Conservation (phyloP, 2,113 vertebrate genomes). For the Galbula dea region DNA sequence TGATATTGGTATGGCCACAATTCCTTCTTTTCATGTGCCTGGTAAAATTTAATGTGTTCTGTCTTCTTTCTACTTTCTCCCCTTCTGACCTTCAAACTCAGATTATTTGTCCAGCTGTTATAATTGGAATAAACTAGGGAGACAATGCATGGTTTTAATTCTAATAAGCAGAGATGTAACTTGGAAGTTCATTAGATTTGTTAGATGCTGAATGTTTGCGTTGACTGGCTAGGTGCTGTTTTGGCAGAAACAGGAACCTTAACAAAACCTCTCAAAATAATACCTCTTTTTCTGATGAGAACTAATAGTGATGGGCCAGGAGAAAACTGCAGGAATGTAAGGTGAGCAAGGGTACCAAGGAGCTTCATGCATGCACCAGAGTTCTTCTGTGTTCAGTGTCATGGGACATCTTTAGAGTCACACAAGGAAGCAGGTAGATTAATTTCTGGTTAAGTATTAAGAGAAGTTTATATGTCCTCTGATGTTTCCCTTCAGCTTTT, state of each 20-base stretch:
- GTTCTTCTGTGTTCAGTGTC: background rate
- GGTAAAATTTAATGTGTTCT: background rate
- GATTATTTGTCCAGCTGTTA: background rate
- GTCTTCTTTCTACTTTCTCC: background rate
- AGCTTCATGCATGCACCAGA: accelerated
- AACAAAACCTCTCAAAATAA: background rate
- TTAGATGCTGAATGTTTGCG: background rate
- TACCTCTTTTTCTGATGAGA: background rate
- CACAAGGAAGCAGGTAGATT: background rate
- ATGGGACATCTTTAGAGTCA: background rate
- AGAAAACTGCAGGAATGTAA: background rate
- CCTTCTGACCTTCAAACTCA: background rate
- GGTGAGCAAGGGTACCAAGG: background rate
- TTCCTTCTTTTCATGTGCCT: background rate
- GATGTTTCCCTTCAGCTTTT: background rate
- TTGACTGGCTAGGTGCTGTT: background rate
- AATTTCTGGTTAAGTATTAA: background rate
- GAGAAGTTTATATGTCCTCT: background rate
- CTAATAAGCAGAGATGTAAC: background rate
- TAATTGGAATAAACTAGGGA: background rate
- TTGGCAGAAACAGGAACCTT: background rate
- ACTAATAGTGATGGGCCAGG: background rate
- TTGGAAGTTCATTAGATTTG: background rate
- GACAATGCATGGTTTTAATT: background rate
- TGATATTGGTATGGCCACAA: background rate